Base-by-base conservation (phyloP, 35 echinoderm and acorn worm species). In the Amphiura filiformis region DNA sequence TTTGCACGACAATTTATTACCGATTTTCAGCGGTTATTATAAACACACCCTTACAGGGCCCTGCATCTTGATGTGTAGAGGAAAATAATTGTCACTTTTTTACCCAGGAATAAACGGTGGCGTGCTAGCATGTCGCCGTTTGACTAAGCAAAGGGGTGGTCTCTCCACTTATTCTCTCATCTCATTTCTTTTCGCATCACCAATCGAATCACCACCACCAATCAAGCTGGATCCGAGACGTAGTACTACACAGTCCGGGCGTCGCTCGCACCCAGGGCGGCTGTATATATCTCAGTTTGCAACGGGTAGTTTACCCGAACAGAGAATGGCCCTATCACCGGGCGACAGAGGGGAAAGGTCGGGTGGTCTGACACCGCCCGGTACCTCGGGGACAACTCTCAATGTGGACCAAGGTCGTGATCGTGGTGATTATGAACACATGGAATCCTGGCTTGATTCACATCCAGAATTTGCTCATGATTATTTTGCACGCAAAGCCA, bases 401-500 rank as follows among this genome's bases (percentile, higher is more conserved):
- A 52, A 11, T 52, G 15, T 70, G 26, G 61, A 70, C 1, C 61
- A 70, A 70, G 83, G 83, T 20, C 47, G 44, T 70, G 49, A 61
- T 36, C 39, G 89, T 76, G 88, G 77, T 31, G 86, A 94, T 64
- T 99, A 92, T 42, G 93, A 92, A 38, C 84, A 61, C 32, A 99
- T 99, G 86, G 96, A 99, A 83, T 36, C 78, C n/a, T 99, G 96
- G 96, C 82, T 99, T 2, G 96, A 99, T 81, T 33, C 90, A 5
- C 96, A 99, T 79, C 90, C 93, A 20, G 93, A 93, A 61, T 99
- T 99, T 65, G 81, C 93, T 34, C 96, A 99, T 44, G 96, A 94
- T 82, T 99, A 99, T 80, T 99, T 99, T 87, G 96, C 96, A 30
- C 89, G 96, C 26, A 99, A 99, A 42, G 96, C 96, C 32, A 99